Base-by-base conservation (phyloP, 2,797 vertebrate genomes). In the Gymnoscopelus braueri region DNA sequence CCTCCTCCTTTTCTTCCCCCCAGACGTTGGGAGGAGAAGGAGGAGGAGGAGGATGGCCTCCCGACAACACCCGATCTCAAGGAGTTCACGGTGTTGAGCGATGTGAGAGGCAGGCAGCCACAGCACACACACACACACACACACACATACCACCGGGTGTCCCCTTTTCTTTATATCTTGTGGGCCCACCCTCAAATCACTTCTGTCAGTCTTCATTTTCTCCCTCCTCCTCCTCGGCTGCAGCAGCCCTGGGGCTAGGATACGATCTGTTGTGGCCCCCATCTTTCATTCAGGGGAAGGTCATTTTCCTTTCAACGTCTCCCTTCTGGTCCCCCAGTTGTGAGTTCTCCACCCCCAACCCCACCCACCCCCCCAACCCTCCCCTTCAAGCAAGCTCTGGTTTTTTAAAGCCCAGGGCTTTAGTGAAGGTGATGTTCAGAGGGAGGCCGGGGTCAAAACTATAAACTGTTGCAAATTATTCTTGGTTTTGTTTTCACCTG, bases 341-440 rank as follows among this genome's bases (percentile, higher is more conserved):
- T 88, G 79, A 88, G 88, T 77, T 15, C 71, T 72, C 88, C 92
- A 92, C 92, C 89, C 52, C 74, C 1, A 63, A 88, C 86, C 89
- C 88, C 63, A 90, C 88, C 89, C 79, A 77, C 12, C 75, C 77
- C 39, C 9, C 39, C 35, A 39, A 2, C 39, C 39, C 6, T 9
- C 8, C 39, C 39, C 39, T 44, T 44, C 82, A 59, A 12, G 74
- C 75, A 71, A 67, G 83, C 65, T 70, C 67, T 81, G 73, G 74
- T 93, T 93, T 93, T 85, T 53, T 59, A 77, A 87, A 80, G 80
- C 79, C 47, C 55, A 51, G 85, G 70, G 67, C 53, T 63, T 52
- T 67, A 74, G 59, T 63, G 29, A 62, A 64, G 68, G 74, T 48
- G 74, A 71, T 75, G 63, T 50, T 68, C 60, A 81, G 62, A 64